Conservation (phyloP, 2,113 vertebrate species). For the Scytalopus superciliaris region DNA sequence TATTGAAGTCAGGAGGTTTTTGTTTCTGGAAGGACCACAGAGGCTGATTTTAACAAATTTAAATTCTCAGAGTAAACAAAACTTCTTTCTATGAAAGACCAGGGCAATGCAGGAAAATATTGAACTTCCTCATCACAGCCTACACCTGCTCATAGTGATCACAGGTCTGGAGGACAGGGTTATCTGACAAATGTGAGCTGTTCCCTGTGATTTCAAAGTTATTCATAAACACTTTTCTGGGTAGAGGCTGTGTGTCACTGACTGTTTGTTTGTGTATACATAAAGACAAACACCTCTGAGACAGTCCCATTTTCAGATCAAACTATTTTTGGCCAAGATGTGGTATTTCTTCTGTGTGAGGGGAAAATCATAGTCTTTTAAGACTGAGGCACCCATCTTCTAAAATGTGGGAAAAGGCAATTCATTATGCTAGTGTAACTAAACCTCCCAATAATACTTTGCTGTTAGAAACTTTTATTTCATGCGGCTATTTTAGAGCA, state of each 20-base stretch:
- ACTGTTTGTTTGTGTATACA: neutral
- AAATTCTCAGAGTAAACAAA: slow-evolving; percentile 20
- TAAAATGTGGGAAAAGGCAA: neutral
- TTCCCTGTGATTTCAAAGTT: neutral
- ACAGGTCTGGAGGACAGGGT: neutral
- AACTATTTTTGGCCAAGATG: neutral
- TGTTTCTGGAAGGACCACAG: neutral
- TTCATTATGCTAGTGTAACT: neutral
- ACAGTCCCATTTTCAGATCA: neutral
- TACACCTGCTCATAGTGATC: fast-evolving
- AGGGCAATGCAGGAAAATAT: neutral
- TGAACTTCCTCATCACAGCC: neutral
- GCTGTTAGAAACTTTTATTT: neutral
- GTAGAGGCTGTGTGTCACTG: neutral
- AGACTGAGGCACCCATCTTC: neutral
- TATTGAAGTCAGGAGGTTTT: neutral
- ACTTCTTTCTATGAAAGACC: neutral
- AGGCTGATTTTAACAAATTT: slow-evolving; percentile 38
- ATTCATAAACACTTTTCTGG: neutral
- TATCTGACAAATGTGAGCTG: neutral
- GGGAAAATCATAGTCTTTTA: neutral
- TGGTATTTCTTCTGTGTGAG: neutral
- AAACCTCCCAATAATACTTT: neutral
- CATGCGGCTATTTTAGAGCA: neutral
- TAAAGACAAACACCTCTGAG: neutral